Evolutionary conservation across 2,797 vertebrate genomes (phyloP).

Genomic region (Cyprinella venusta): DNA sequence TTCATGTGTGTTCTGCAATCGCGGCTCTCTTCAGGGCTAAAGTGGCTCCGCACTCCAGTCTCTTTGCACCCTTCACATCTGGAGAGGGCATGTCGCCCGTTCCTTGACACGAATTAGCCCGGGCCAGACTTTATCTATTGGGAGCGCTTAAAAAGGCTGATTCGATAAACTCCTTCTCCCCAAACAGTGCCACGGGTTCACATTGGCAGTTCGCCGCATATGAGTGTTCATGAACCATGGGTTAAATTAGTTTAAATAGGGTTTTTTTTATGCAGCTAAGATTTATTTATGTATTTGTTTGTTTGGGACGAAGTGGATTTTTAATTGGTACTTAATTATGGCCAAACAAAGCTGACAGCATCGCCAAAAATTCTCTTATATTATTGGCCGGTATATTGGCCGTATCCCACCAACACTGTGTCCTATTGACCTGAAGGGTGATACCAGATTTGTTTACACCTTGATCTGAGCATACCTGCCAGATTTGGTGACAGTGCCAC

Average conservation of each 20-base stretch:
- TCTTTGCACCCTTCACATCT: conserved; percentile 44
- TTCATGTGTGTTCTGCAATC: conserved; percentile 57
- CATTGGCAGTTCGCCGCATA: background rate
- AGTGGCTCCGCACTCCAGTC: conserved; percentile 32
- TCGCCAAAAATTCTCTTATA: fast-evolving
- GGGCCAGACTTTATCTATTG: conserved; percentile 32
- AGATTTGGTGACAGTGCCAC: background rate
- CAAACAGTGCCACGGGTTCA: background rate
- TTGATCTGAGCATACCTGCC: background rate
- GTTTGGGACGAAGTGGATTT: background rate
- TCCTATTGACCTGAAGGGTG: background rate
- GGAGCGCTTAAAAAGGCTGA: conserved; percentile 29
- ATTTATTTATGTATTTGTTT: background rate
- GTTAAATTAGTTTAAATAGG: background rate
- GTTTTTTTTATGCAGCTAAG: background rate
- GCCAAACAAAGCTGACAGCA: too few species aligned
- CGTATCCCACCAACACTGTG: too few species aligned
- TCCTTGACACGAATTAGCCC: conserved; percentile 55
- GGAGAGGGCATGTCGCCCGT: conserved; percentile 16
- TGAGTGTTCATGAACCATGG: background rate
- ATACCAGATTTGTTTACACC: background rate
- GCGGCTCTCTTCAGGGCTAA: conserved; percentile 30
- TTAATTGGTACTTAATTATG: too few species aligned
- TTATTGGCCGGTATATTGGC: too few species aligned
- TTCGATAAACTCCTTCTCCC: conserved; percentile 27